phyloP scores from a whole-genome alignment of 2,888 invertebrate species.

The Anagyrus pseudococci region DNA sequence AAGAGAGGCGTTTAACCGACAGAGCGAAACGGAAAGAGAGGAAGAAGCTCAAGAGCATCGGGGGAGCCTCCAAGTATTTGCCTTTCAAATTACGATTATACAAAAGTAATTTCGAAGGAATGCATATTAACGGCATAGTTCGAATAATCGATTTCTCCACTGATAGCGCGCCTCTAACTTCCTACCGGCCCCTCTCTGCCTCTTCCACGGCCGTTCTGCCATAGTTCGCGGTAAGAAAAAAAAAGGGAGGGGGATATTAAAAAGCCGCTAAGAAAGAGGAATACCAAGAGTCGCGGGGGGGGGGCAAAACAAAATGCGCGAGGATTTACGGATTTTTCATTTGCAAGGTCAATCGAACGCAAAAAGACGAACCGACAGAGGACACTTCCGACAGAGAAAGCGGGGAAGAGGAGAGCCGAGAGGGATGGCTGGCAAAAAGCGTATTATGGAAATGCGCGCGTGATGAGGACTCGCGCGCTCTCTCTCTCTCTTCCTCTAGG shows the following conservation, averaged over 20 bases:
- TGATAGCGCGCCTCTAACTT: no score
- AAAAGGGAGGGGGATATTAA: no score
- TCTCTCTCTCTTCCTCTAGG: no score
- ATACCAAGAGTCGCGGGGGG: no score
- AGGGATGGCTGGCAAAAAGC: slow-evolving; percentile 3
- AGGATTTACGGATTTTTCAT: slow-evolving; percentile 9
- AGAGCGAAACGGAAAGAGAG: no score
- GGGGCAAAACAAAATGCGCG: neutral
- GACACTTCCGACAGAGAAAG: neutral
- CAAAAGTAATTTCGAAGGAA: slow-evolving; percentile 42
- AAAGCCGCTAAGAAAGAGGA: no score
- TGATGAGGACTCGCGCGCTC: no score
- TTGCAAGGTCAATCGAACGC: slow-evolving; percentile 16
- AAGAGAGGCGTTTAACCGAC: no score
- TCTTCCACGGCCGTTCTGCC: no score
- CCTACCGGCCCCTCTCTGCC: no score
- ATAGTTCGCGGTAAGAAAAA: no score
- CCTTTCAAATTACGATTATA: slow-evolving; percentile 36
- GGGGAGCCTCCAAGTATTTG: slow-evolving; percentile 33
- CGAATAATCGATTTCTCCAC: slow-evolving; percentile 51
- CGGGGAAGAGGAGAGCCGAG: neutral
- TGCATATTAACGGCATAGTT: slow-evolving; percentile 50
- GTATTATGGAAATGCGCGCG: slow-evolving; percentile 14
- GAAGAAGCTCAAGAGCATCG: no score
- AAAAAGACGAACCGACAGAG: neutral